phyloP scores from a whole-genome alignment of 2,797 vertebrate genomes.

The Peromyscus attwateri region DNA sequence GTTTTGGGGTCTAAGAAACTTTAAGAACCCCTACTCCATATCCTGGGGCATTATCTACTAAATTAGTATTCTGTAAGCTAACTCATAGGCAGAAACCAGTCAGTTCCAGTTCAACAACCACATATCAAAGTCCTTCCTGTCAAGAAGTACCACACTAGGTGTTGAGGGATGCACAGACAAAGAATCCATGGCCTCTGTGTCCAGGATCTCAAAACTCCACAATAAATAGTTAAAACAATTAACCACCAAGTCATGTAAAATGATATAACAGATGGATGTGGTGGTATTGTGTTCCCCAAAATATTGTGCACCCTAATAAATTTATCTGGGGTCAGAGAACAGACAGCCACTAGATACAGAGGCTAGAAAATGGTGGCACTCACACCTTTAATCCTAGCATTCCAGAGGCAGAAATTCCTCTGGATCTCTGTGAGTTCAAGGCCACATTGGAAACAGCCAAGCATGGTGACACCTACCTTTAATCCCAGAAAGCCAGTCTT shows the following conservation, averaged over 20 bases:
- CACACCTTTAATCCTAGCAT: too few species aligned
- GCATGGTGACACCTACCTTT: too few species aligned
- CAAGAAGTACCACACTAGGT: background rate
- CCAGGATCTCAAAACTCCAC: background rate
- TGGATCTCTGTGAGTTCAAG: too few species aligned
- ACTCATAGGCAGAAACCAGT: background rate
- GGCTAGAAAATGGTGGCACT: too few species aligned
- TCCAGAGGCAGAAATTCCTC: too few species aligned
- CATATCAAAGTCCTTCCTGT: background rate
- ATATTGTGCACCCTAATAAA: too few species aligned
- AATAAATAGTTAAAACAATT: background rate
- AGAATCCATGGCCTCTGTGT: background rate
- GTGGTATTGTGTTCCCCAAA: too few species aligned
- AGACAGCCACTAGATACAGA: too few species aligned
- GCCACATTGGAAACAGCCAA: too few species aligned
- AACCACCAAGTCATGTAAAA: background rate
- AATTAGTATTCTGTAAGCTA: background rate
- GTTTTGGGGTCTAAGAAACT: background rate
- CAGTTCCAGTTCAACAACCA: background rate
- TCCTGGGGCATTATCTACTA: background rate
- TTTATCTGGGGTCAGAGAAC: too few species aligned
- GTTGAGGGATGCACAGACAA: background rate
- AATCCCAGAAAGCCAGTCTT: too few species aligned
- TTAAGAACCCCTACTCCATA: background rate
- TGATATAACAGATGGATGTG: background rate